Base-by-base conservation (phyloP, 2,113 vertebrate species). In the Stomatorhinus ivindoensis region DNA sequence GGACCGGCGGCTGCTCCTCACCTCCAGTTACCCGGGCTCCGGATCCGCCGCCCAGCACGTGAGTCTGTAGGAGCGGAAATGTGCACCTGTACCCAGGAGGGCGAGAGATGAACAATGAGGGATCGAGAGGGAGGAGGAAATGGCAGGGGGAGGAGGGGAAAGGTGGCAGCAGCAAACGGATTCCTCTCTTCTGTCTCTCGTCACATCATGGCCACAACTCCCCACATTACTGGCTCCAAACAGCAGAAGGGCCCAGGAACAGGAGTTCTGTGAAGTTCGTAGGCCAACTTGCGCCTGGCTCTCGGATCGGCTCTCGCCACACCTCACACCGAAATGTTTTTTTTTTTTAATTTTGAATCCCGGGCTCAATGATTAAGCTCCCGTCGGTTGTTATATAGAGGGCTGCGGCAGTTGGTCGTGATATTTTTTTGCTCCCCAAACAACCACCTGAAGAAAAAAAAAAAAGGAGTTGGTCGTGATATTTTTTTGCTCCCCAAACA, bases 131-230 rank as follows among this genome's bases (percentile, higher is more conserved):
- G 27, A 39, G 1, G 27, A n/a, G 31, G n/a, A 51, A 9, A 47
- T 21, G 50, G 47, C 1, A 0, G n/a, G 10, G 3, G 27, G 85
- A 8, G 3, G 48, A 7, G 50, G 73, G 50, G 83, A 84, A 89
- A 73, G 51, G 87, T 80, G 87, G 58, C 82, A 51, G 88, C 89
- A 90, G 87, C 61, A 73, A 86, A 90, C 87, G 73, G 83, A 51
- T 92, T 91, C 87, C 50, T 87, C 73, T 88, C 15, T 65, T 9
- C 35, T 51, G 53, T 85, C 89, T 82, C 88, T 58, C 90, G 42
- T 89, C 90, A 91, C 86, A 87, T 89, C 9, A 58, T 83, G 39
- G 51, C 47, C 89, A 35, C 84, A 46, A 17, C 46, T 82, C 80
- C 55, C 90, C 31, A 53, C 89, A 69, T 89, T 17, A 76, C 89